A percentile compares a stretch with the other conserved stretches of the same genome.
Evolutionary conservation across 2,888 invertebrate genomes (phyloP).

Genomic region (Antheraea yamamai): DNA sequence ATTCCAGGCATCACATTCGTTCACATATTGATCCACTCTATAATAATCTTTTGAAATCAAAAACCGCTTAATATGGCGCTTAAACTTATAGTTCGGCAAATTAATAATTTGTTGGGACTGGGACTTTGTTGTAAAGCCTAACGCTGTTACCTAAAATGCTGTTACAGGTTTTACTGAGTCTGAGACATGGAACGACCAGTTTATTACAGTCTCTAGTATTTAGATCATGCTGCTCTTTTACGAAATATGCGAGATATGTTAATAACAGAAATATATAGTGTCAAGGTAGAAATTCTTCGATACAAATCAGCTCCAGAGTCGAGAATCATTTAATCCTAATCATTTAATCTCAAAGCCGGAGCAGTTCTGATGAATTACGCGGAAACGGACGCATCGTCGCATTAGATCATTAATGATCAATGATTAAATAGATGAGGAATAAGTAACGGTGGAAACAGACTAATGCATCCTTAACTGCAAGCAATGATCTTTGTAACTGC

Average conservation of each 20-base stretch:
- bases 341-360: slow-evolving; percentile 17
- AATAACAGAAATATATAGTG: slow-evolving; percentile 7
- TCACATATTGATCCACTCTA: no score
- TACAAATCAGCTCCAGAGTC: background rate
- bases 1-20: no score
- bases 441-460: slow-evolving; percentile 19
- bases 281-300: slow-evolving; percentile 3
- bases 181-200: no score
- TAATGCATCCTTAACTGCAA: slow-evolving; percentile 20
- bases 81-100: no score
- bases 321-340: slow-evolving; percentile 7
- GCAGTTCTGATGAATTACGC: slow-evolving; percentile 25
- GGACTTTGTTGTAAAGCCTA: no score
- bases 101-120: no score
- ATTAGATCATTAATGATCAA: slow-evolving; percentile 27
- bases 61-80: no score
- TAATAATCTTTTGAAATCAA: no score
- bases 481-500: slow-evolving; percentile 21
- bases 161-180: no score
- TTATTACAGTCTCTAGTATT: no score
- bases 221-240: background rate
- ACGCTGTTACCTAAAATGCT: no score
- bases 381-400: slow-evolving; percentile 27
- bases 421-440: slow-evolving; percentile 22
- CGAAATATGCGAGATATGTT: background rate